phyloP scores from a whole-genome alignment of 2,797 vertebrate genomes.

The Hydrolagus colliei region DNA sequence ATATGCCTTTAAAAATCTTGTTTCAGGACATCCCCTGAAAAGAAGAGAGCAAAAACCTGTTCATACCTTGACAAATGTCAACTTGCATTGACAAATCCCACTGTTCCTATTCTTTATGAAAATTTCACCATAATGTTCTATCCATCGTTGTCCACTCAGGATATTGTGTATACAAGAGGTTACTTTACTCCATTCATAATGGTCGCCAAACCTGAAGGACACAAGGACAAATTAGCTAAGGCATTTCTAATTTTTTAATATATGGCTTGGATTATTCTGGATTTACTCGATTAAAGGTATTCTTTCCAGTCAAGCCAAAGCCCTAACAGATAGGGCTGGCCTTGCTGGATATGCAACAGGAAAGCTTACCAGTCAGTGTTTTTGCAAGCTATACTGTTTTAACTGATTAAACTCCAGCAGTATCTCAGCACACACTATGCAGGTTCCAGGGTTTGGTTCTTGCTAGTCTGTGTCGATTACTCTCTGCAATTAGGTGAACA shows the following conservation, averaged over 20 bases:
- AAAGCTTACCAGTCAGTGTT: too few species aligned
- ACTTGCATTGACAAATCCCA: slow-evolving; percentile 81
- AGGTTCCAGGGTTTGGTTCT: too few species aligned
- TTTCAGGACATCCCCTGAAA: not conserved
- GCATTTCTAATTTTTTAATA: not conserved
- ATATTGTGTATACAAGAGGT: slow-evolving; percentile 98
- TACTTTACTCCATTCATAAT: slow-evolving; percentile 97
- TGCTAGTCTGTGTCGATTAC: too few species aligned
- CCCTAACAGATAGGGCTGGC: too few species aligned
- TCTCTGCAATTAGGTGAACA: too few species aligned
- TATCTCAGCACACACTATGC: too few species aligned
- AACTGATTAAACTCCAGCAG: too few species aligned
- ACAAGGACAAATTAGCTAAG: slow-evolving; percentile 13
- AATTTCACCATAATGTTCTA: slow-evolving; percentile 97
- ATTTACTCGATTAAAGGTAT: too few species aligned
- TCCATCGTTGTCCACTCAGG: slow-evolving; percentile 92
- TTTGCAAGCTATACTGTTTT: too few species aligned
- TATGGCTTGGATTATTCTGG: too few species aligned
- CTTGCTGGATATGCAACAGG: too few species aligned
- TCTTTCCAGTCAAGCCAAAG: too few species aligned
- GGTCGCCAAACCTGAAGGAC: slow-evolving; percentile 73
- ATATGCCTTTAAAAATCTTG: not conserved
- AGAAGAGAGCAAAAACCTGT: not conserved
- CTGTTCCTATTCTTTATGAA: slow-evolving; percentile 78
- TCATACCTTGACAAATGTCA: slow-evolving; percentile 88